Base-by-base conservation (phyloP, 2,113 vertebrate genomes). In the Melanostigma gelatinosum region DNA sequence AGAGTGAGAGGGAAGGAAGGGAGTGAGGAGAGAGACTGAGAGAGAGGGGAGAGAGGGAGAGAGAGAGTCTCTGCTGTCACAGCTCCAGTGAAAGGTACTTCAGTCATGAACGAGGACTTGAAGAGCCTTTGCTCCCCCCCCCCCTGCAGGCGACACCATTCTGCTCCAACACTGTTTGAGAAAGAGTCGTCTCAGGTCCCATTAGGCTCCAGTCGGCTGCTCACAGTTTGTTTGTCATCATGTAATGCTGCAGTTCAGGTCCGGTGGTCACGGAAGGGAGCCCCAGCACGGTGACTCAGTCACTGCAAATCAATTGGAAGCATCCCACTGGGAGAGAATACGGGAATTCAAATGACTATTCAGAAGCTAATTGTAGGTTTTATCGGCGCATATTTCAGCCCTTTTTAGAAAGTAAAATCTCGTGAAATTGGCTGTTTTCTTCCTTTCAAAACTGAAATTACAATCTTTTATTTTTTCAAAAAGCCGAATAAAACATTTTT, bases 1-100 rank as follows among this genome's bases (percentile, higher is more conserved):
- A 87, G 88, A 90, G 65, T 81, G 87, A 87, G 87, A 87, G 75
- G 67, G 76, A 75, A 57, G 44, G 68, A 62, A 73, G 44, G 38
- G 3, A 46, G 72, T 16, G 68, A 8, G 61, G 79, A 48, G n/a
- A 55, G 44, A 72, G 36, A 13, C 20, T 10, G 61, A 5, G 44
- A 20, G 65, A 34, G 73, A 34, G 62, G 64, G 8, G 70, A 34
- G 68, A 40, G 65, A 34, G 34, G 60, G 54, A 32, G 68, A 20
- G 69, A 38, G 60, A 29, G 62, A 48, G 86, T 75, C 73, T 68
- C 29, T 67, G 29, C 67, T 72, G 77, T 72, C 72, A 77, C 68
- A 54, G 64, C 75, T 58, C 50, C 20, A 61, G 44, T 40, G n/a
- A 75, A 75, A 78, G 80, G 24, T 66, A 44, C 75, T 80, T 75